Conservation (phyloP, 2,113 vertebrate species). For the Pseudonaja textilis region DNA sequence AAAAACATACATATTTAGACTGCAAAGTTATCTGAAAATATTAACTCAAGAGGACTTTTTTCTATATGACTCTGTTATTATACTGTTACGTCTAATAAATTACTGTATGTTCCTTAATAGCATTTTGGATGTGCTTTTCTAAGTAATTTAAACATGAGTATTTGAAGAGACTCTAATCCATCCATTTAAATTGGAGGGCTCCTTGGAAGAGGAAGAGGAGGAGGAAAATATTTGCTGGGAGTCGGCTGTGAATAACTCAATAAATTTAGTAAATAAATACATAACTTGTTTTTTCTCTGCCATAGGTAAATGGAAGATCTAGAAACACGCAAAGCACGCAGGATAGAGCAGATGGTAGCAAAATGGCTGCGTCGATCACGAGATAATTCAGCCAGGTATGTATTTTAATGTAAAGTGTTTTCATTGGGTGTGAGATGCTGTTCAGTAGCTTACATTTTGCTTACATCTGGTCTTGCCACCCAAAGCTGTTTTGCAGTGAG, state of each 20-base stretch:
- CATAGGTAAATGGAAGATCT: slow-evolving; percentile 96
- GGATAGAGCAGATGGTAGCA: slow-evolving; percentile 95
- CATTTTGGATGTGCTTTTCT: neutral
- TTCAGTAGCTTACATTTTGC: neutral
- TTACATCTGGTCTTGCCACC: neutral
- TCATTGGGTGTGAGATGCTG: neutral
- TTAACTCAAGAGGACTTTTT: neutral
- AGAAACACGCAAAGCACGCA: slow-evolving; percentile 82
- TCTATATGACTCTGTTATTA: neutral
- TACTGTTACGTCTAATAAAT: neutral
- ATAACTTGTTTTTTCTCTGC: slow-evolving; percentile 7
- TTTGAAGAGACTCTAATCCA: neutral
- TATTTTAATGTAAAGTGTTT: neutral
- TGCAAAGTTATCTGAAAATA: neutral
- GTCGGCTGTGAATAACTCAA: neutral
- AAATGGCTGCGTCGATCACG: slow-evolving; percentile 91
- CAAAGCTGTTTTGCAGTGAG: neutral
- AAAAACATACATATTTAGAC: neutral
- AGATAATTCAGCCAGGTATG: slow-evolving; percentile 85
- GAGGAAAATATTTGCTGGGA: neutral
- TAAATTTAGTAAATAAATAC: neutral
- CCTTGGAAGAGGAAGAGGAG: neutral
- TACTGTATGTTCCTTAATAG: neutral
- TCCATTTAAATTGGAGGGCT: neutral
- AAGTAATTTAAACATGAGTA: neutral